Percentiles rank a stretch among this genome's conserved stretches.
Conservation (phyloP, 2,888 invertebrate species). For the Fragum fragum region DNA sequence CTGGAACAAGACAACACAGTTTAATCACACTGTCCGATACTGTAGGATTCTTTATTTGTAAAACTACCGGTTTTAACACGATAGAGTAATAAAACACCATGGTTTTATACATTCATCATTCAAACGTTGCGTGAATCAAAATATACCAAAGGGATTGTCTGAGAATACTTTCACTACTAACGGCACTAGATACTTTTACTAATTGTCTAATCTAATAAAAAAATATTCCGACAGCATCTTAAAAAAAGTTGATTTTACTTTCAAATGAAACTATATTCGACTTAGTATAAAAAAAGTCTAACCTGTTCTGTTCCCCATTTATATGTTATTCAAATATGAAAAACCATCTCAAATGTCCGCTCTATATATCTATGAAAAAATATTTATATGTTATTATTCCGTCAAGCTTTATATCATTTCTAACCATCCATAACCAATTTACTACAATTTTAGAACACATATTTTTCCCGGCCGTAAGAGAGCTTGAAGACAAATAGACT, state of each 20-base stretch:
- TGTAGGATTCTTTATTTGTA: background rate
- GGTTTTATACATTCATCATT: background rate
- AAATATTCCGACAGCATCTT: too few species aligned
- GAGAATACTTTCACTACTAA: too few species aligned
- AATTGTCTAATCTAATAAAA: too few species aligned
- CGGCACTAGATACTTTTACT: too few species aligned
- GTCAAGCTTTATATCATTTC: slow-evolving; percentile 65
- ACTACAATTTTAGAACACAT: slow-evolving; percentile 66
- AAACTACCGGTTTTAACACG: background rate
- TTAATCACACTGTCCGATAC: background rate
- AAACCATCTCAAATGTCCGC: background rate
- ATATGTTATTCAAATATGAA: slow-evolving; percentile 3
- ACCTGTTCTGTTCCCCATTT: background rate
- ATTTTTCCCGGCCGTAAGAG: slow-evolving; percentile 61
- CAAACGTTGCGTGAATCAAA: background rate
- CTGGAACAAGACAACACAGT: background rate
- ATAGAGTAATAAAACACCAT: background rate
- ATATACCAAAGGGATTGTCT: too few species aligned
- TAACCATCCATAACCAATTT: slow-evolving; percentile 67
- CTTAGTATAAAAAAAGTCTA: too few species aligned
- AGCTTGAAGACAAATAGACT: slow-evolving; percentile 66
- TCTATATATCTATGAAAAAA: slow-evolving; percentile 61
- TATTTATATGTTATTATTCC: slow-evolving; percentile 54
- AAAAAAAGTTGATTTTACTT: too few species aligned
- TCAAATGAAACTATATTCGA: too few species aligned